Conservation (phyloP, 2,888 invertebrate genomes). For the Falcaria lacertinaria region DNA sequence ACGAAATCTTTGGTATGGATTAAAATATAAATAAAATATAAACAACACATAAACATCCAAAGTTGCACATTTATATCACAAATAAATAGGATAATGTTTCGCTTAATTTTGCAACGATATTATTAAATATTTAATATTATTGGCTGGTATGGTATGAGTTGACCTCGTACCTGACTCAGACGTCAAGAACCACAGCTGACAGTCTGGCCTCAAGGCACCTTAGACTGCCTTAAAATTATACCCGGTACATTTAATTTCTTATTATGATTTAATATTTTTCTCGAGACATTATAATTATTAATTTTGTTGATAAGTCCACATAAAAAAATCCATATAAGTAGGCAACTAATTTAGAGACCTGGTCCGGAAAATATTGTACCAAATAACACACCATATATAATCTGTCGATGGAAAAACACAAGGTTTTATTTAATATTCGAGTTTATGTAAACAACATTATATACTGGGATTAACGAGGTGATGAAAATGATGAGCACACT, state of each 20-base stretch:
- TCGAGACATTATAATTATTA: neutral
- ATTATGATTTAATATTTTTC: neutral
- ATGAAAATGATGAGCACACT: constrained; percentile 27
- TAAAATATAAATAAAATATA: too few relatives aligned
- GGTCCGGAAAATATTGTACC: too few relatives aligned
- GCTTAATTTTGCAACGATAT: too few relatives aligned
- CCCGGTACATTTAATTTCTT: neutral
- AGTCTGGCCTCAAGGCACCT: neutral
- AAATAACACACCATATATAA: neutral
- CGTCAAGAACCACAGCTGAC: neutral
- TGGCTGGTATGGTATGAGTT: neutral
- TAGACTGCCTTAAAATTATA: neutral
- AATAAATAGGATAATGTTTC: too few relatives aligned
- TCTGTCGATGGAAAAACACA: constrained; percentile 16
- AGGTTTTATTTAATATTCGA: constrained; percentile 5
- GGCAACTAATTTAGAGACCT: too few relatives aligned
- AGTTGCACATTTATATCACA: too few relatives aligned
- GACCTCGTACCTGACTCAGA: neutral
- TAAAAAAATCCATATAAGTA: too few relatives aligned
- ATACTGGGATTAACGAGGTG: constrained; percentile 24
- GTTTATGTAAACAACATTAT: constrained; percentile 19
- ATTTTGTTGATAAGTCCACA: too few relatives aligned
- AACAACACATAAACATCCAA: too few relatives aligned
- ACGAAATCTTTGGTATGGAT: too few relatives aligned
- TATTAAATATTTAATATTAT: neutral